phyloP scores from a whole-genome alignment of 1,140 invertebrate species.

The Linepithema humile region DNA sequence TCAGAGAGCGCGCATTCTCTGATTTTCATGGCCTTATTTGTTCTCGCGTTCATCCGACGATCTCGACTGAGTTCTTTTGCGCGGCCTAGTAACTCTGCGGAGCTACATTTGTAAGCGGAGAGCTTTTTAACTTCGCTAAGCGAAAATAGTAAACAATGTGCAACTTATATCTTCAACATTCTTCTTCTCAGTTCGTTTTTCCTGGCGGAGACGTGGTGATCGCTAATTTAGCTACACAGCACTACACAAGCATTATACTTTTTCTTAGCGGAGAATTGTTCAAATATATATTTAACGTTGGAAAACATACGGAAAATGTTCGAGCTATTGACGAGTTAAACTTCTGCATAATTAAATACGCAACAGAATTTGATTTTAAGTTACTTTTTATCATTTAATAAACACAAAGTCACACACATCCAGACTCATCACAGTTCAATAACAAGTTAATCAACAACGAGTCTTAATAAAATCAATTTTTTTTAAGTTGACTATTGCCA shows the following conservation, averaged over 20 bases:
- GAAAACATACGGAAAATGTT: neutral
- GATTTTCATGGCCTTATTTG: conserved; percentile 9
- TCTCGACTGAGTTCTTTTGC: neutral
- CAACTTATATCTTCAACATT: no score
- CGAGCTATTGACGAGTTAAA: neutral
- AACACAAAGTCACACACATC: no score
- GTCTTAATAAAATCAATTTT: no score
- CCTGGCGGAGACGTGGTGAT: no score
- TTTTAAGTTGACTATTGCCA: neutral
- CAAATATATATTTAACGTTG: no score
- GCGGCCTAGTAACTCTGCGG: neutral
- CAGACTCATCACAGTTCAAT: no score
- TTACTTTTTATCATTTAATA: neutral
- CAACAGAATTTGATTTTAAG: neutral
- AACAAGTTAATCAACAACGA: no score
- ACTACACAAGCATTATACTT: neutral
- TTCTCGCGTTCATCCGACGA: neutral
- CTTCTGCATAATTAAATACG: neutral
- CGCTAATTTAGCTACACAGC: no score
- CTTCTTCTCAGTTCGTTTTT: no score
- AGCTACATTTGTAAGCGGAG: neutral
- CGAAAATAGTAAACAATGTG: neutral
- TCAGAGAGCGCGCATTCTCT: neutral
- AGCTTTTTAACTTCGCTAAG: neutral
- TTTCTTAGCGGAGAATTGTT: neutral